Evolutionary conservation across 1,140 invertebrate species (phyloP).

Genomic region (Drosophila suzukii): DNA sequence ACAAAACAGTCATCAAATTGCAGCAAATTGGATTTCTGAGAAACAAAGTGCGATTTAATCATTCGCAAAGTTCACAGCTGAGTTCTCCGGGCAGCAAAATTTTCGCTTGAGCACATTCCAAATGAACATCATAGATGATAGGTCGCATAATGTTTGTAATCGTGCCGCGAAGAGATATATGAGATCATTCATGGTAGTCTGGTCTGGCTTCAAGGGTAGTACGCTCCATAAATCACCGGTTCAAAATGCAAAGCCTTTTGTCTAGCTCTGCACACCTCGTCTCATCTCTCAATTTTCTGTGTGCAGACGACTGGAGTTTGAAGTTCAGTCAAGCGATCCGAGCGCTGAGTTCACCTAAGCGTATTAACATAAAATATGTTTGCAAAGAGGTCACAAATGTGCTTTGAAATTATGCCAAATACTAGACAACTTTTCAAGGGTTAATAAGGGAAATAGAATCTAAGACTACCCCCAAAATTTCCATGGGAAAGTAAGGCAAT

Average conservation of each 20-base stretch:
- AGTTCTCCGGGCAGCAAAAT: slow-evolving; percentile 14
- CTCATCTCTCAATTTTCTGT: slow-evolving; percentile 2
- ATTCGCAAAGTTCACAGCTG: slow-evolving; percentile 12
- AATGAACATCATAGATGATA: slow-evolving; percentile 31
- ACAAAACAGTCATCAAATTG: slow-evolving; percentile 7
- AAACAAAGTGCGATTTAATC: slow-evolving; percentile 40
- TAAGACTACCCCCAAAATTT: slow-evolving; percentile 1
- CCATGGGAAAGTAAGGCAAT: slow-evolving; percentile 66
- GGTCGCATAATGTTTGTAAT: slow-evolving; percentile 11
- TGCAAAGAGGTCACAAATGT: slow-evolving; percentile 38
- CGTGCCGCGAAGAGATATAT: slow-evolving; percentile 85
- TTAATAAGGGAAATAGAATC: not conserved
- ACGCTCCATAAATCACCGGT: slow-evolving; percentile 63
- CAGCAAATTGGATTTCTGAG: slow-evolving; percentile 24
- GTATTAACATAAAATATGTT: slow-evolving; percentile 47
- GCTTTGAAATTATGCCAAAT: not conserved
- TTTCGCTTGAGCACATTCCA: not conserved
- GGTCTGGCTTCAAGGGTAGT: slow-evolving; percentile 82
- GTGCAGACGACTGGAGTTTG: slow-evolving; percentile 35
- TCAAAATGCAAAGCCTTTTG: slow-evolving; percentile 71
- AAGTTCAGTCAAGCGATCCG: slow-evolving; percentile 34
- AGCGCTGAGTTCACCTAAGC: slow-evolving; percentile 36
- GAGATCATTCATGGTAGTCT: slow-evolving; percentile 87
- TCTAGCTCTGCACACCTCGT: slow-evolving; percentile 16
- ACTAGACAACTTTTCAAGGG: not conserved